phyloP scores from a whole-genome alignment of 2,113 vertebrate species.

The Neogobius melanostomus region DNA sequence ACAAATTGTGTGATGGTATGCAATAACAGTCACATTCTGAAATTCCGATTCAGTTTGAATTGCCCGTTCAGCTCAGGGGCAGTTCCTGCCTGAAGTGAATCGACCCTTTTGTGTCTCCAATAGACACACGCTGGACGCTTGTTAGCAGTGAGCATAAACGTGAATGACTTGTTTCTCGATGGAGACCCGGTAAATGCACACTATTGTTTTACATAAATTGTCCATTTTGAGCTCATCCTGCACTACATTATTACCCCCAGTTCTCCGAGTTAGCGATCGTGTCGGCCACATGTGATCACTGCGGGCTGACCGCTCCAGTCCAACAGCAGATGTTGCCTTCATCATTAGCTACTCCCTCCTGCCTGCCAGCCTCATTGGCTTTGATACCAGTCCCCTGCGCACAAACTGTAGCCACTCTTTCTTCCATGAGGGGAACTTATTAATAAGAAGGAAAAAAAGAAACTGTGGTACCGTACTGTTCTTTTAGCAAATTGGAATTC shows the following conservation, averaged over 20 bases:
- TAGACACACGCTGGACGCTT: no score
- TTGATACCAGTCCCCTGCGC: not conserved
- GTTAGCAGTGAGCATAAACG: no score
- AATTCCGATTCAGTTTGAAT: no score
- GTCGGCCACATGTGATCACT: constrained; percentile 4
- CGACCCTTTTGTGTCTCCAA: no score
- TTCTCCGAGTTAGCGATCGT: not conserved
- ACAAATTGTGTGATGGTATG: no score
- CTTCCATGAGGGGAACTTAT: not conserved
- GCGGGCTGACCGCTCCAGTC: not conserved
- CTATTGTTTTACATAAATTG: no score
- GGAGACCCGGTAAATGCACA: no score
- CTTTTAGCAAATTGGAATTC: not conserved
- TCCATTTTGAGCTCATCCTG: not conserved
- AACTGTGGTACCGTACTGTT: not conserved
- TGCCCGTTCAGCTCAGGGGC: no score
- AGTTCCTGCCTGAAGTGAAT: no score
- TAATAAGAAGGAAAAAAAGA: not conserved
- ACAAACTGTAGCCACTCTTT: not conserved
- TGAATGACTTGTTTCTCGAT: no score
- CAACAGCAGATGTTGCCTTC: constrained; percentile 9
- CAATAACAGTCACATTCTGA: no score
- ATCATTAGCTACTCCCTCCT: not conserved
- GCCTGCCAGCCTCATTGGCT: constrained; percentile 2
- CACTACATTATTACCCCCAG: not conserved